These are phyloP conservation scores for Suncus etruscus DNA, from an alignment of 2,113 vertebrate species.

Conservation along the genomic window DNA sequence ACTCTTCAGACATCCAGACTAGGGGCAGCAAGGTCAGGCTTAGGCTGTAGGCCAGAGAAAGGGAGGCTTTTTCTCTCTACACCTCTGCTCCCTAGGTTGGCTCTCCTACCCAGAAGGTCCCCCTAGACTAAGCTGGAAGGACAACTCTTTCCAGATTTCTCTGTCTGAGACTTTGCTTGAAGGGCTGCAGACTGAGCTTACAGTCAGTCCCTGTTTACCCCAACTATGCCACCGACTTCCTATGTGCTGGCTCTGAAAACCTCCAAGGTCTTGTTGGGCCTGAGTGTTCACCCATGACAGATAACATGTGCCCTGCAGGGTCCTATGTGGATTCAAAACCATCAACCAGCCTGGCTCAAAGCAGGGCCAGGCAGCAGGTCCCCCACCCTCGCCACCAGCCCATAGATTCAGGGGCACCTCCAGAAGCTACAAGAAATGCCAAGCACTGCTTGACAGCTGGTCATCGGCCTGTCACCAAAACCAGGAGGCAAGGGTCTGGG, in stretches of 20 bases:
- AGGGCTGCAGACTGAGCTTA: background rate
- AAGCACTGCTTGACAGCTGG: background rate
- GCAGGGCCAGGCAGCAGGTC: background rate
- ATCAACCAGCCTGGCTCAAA: background rate
- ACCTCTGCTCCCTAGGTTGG: background rate
- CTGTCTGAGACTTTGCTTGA: background rate
- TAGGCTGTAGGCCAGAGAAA: background rate
- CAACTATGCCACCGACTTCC: background rate
- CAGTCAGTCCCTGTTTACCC: background rate
- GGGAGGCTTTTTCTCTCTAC: no score
- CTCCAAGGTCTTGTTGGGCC: background rate
- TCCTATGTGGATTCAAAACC: background rate
- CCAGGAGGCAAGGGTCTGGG: no score
- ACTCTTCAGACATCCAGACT: background rate
- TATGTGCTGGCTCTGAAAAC: background rate
- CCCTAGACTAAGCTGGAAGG: background rate
- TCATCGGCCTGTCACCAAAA: background rate
- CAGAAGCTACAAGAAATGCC: background rate
- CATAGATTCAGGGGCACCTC: background rate
- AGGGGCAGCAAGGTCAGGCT: background rate
- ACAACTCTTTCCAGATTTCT: background rate
- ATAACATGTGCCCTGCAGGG: background rate
- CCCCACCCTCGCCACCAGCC: background rate
- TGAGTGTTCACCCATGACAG: background rate
- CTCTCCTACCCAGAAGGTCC: background rate